Evolutionary conservation across 1,140 invertebrate species (phyloP).

Genomic region (Apis laboriosa): DNA sequence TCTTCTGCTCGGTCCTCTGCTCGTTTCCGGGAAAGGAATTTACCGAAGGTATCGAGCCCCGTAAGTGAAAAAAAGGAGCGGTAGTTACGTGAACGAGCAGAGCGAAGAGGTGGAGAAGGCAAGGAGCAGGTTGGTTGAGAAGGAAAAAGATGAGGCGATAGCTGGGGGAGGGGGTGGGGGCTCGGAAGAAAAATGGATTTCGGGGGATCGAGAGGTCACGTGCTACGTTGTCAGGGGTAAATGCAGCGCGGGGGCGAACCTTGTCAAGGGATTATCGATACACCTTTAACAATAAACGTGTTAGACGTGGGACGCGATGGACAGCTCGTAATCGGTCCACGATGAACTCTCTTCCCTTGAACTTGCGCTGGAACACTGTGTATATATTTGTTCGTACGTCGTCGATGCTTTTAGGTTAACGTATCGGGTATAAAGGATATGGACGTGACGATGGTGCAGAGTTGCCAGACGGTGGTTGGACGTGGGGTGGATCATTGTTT

Average conservation of each 20-base stretch:
- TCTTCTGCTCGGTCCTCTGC: no score
- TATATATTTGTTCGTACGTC: neutral
- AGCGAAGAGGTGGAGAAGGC: neutral
- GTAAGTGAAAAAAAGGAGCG: conserved; percentile 31
- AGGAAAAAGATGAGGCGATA: conserved; percentile 19
- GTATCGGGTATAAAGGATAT: neutral
- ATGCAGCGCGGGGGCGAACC: conserved; percentile 44
- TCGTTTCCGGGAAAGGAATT: conserved; percentile 9
- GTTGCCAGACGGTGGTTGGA: no score
- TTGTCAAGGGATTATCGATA: conserved; percentile 55
- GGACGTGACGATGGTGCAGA: neutral
- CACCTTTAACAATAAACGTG: conserved; percentile 46
- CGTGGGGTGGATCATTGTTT: neutral
- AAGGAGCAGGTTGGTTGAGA: neutral
- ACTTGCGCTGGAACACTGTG: neutral
- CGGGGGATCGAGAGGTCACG: conserved; percentile 50
- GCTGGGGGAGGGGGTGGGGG: neutral
- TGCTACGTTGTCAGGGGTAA: conserved; percentile 40
- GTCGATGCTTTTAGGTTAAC: neutral
- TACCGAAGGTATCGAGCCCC: conserved; percentile 23
- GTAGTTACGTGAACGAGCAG: conserved; percentile 10
- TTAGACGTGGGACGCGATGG: conserved; percentile 14
- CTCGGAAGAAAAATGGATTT: conserved; percentile 54
- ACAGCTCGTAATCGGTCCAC: conserved; percentile 39
- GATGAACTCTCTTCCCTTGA: conserved; percentile 38